A percentile compares a stretch with the other conserved stretches of the same genome.
phyloP scores from a whole-genome alignment of 2,113 vertebrate species.

The Nothobranchius furzeri region DNA sequence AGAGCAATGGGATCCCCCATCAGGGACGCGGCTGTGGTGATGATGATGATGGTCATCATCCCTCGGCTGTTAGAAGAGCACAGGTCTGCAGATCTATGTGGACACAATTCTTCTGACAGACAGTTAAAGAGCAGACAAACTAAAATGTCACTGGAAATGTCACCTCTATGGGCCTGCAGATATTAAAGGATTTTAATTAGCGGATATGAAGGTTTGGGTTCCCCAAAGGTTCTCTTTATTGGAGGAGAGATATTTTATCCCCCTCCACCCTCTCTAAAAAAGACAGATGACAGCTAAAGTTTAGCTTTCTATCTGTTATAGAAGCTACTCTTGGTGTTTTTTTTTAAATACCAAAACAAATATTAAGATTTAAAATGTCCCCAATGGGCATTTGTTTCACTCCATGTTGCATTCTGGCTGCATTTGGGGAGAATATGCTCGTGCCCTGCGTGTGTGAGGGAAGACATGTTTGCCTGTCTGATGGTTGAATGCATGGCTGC shows the following conservation, averaged over 20 bases:
- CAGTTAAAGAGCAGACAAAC: slow-evolving; percentile 47
- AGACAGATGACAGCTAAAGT: slow-evolving; percentile 19
- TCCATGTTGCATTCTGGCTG: slow-evolving; percentile 46
- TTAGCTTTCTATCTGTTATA: slow-evolving; percentile 8
- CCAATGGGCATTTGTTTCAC: slow-evolving; percentile 52
- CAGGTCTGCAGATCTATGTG: slow-evolving; percentile 29
- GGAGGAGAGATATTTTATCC: slow-evolving; percentile 13
- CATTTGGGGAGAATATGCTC: slow-evolving; percentile 48
- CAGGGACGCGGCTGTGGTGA: slow-evolving; percentile 54
- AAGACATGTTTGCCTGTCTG: slow-evolving; percentile 71
- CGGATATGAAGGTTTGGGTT: slow-evolving; percentile 30
- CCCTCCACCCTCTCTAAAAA: slow-evolving; percentile 3
- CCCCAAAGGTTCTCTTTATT: slow-evolving; percentile 22
- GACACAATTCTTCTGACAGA: slow-evolving; percentile 45
- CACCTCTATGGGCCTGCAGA: slow-evolving; percentile 36
- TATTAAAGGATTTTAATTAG: slow-evolving; percentile 37
- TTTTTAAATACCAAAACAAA: slow-evolving; percentile 2
- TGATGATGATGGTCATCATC: slow-evolving; percentile 45
- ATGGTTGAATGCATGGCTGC: slow-evolving; percentile 81
- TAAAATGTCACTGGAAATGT: slow-evolving; percentile 56
- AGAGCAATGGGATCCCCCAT: slow-evolving; percentile 76
- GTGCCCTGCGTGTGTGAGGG: slow-evolving; percentile 39
- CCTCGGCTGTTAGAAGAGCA: slow-evolving; percentile 46
- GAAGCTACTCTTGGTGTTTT: background rate
- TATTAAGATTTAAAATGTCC: slow-evolving; percentile 51